These are phyloP conservation scores for Eristalis tenax DNA, from an alignment of 2,888 invertebrate species.

Conservation along the genomic window DNA sequence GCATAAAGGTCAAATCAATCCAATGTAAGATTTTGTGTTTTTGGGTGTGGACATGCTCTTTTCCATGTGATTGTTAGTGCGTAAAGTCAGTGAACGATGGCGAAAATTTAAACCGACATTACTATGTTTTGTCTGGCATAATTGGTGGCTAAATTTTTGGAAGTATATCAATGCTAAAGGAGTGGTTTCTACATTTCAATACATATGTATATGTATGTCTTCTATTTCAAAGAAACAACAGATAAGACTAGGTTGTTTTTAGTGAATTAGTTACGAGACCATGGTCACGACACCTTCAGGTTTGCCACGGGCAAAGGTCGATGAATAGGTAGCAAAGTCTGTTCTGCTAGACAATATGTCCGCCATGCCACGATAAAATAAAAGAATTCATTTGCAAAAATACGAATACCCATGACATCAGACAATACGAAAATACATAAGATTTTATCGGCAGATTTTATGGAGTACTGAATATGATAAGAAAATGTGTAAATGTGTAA, in stretches of 20 bases:
- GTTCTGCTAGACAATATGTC: slow-evolving; percentile 16
- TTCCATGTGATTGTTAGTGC: background rate
- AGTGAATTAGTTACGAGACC: slow-evolving; percentile 2
- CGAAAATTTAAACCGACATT: background rate
- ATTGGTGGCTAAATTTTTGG: slow-evolving; percentile 4
- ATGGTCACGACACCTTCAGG: slow-evolving; percentile 14
- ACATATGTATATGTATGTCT: background rate
- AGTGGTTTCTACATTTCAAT: background rate
- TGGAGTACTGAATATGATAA: too few relatives aligned
- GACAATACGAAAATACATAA: too few relatives aligned
- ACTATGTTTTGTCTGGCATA: background rate
- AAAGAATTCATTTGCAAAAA: background rate
- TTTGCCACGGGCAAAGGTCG: background rate
- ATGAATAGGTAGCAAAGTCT: slow-evolving; percentile 10
- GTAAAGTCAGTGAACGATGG: background rate
- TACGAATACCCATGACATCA: background rate
- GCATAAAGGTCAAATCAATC: background rate
- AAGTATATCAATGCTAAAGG: slow-evolving; percentile 23
- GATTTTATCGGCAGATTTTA: too few relatives aligned
- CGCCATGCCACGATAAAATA: background rate
- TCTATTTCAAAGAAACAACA: background rate
- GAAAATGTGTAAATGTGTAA: too few relatives aligned
- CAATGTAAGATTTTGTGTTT: background rate
- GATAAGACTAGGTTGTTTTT: slow-evolving; percentile 19
- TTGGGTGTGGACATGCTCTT: background rate